Evolutionary conservation across 2,797 vertebrate genomes (phyloP), one percentile per base, ranked within the genome.

Genomic region (Enteromius paludinosus): DNA sequence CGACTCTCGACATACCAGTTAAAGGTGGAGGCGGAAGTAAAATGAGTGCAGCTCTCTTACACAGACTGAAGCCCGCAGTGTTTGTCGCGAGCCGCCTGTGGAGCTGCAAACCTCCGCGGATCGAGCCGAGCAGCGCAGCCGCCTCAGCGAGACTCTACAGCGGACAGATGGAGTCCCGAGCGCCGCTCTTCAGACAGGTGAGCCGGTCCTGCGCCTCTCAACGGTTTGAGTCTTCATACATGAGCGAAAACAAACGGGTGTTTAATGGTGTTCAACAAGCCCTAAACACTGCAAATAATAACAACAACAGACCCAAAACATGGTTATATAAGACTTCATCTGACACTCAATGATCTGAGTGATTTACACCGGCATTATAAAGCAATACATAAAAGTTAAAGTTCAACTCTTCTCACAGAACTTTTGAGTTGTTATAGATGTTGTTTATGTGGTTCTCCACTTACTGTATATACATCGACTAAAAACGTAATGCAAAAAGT

Each of bases 151-250:
- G 89, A 59, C 17, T 47, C 0, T 90, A 87, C 85, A 91, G 91
- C 86, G 85, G 89, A 82, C 72, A 85, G 64, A 89, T 88, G 88
- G 84, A 87, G 18, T n/a, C 47, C 0, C 52, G 84, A 3, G 90
- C 91, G 2, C 85, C 92, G 1, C 5, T 95, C 62, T 93, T 95
- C 88, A 90, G 93, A 90, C 94, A 95, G 76, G 76, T 78, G 12
- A 78, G 43, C 23, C 23, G 23, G n/a, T 33, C 33, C 33, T 33
- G 33, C 33, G 33, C 33, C 33, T 33, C 33, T 33, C 33, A 33
- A 30, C 30, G 30, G 30, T 1, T 30, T 30, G 30, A 33, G 33
- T 33, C 33, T 30, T 30, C 2, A 33, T 4, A 33, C 10, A 23
- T 28, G 66, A 35, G 43, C 0, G 2, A 17, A 28, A 33, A 52